Evolutionary conservation across 92 coral and sea anemone species (phyloP), one percentile per base, ranked within the genome.

Genomic region (Diadumene lineata): DNA sequence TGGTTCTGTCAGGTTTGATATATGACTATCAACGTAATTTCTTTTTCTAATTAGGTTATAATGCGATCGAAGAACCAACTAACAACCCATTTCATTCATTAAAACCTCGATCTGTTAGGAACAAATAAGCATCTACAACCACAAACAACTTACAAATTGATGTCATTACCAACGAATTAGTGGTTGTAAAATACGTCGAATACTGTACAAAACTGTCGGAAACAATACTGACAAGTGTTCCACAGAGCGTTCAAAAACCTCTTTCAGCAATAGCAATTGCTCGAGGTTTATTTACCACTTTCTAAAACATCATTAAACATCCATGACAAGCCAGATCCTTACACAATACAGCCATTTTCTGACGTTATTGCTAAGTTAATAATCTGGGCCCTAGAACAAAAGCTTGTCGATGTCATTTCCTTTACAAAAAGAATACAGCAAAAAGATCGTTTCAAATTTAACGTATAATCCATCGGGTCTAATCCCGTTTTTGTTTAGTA

Each of bases 401-500:
- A 26, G 32, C 11, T 7, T 10, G 70, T 16, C 34, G 30, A 64
- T 53, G 65, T 65, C 73, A 66, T 53, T 64, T 76, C 81, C 81
- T 76, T 26, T 50, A 21, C 34, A 65, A 57, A 72, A 15, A 60
- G 50, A 43, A 65, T 50, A 19, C 46, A 18, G 23, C 23, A 78
- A 57, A 58, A 30, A 29, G 73, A 56, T 53, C 67, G 65, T 56
- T 77, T 53, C 74, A 56, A 50, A 30, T 51, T 50, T 65, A 22
- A 48, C 32, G 68, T 53, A 53, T 78, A 78, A 78, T 78, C 82
- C 57, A 67, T 67, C 32, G 75, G 69, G 1, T 32, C 13, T 78
- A 78, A 78, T 78, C 82, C 82, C 17, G 76, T 46, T 34, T 68
- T 78, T 78, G 74, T 78, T 67, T 10, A 34, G 11, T 34, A 11